These are phyloP conservation scores for Glyptemys insculpta DNA, from an alignment of 2,797 vertebrate genomes.

Conservation along the genomic window DNA sequence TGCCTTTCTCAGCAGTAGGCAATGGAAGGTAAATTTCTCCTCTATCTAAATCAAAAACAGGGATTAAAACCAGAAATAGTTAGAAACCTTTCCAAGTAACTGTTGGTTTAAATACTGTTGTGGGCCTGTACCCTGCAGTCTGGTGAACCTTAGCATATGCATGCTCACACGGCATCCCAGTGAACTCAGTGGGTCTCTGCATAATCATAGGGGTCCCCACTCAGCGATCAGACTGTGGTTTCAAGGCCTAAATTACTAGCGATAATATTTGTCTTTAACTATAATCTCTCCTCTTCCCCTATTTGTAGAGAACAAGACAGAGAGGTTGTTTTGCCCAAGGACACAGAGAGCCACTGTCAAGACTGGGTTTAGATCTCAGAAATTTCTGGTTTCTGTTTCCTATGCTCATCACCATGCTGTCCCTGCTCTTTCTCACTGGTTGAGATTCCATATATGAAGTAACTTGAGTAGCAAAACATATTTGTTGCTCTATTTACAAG, in stretches of 20 bases:
- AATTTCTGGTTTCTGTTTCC: not conserved
- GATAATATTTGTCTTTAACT: constrained; percentile 34
- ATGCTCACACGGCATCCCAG: not conserved
- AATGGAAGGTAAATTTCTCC: constrained; percentile 36
- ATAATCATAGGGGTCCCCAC: not conserved
- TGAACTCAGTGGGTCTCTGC: not conserved
- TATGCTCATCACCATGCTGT: not conserved
- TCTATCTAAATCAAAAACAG: constrained; percentile 43
- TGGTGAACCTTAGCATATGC: not conserved
- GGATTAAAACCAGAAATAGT: constrained; percentile 53
- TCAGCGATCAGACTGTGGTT: not conserved
- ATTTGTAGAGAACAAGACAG: not conserved
- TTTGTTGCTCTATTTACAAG: not conserved
- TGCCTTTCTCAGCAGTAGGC: constrained; percentile 11
- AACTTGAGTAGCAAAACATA: not conserved
- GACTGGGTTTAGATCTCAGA: not conserved
- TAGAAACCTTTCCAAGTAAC: not conserved
- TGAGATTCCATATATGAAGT: not conserved
- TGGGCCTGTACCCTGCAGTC: not conserved
- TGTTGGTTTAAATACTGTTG: constrained; percentile 37
- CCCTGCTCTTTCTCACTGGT: not conserved
- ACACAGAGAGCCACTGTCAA: not conserved
- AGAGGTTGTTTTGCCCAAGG: not conserved
- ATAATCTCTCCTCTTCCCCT: not conserved
- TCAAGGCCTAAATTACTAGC: constrained; percentile 22